Base-by-base conservation (phyloP, 2,888 invertebrate species). In the Agrenia bidenticulata region DNA sequence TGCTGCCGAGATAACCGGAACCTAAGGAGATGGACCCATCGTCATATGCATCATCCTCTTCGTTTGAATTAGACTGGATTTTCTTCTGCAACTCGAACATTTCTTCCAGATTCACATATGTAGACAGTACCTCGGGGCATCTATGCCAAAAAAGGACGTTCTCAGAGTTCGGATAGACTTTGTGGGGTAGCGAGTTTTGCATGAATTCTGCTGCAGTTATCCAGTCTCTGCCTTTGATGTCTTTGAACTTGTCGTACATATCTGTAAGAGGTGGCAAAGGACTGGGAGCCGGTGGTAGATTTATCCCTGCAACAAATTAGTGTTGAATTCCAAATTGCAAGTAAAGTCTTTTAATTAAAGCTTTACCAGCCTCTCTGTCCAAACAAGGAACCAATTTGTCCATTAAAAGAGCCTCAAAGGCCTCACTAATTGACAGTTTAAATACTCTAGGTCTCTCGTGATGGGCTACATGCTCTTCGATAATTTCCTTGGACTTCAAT, bases 181-280 rank as follows among this genome's bases (percentile, higher is more conserved):
- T 49, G 32, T 73, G 65, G 2, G 68, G 70, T 5, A 75, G 64
- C 15, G 61, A 24, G 49, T 26, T 56, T 24, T 60, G 4, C 19
- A 73, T 23, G 51, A 72, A 73, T 21, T 73, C 72, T 11, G 51
- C 24, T 0, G 66, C 73, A 5, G 57, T 60, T 1, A 75, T 68
- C 2, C 66, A 51, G 13, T 73, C 72, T 5, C 60, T 45, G 23
- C 59, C 61, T 23, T 70, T 66, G 7, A 70, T 55, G 2, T 45
- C 64, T 39, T 62, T 69, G 56, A 75, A 75, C 1, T 65, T 58
- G 17, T 64, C 61, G 54, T 61, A 73, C 50, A 73, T 55, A 53
- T 73, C 72, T 2, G 56, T 56, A 1, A 73, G 13, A 0, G 73
- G 69, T 13, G 75, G 73, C 0, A 75, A 42, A 1, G 75, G 73